Evolutionary conservation across 2,888 invertebrate genomes (phyloP), one percentile per base, ranked within the genome.

Genomic region (Tribolium freemani): DNA sequence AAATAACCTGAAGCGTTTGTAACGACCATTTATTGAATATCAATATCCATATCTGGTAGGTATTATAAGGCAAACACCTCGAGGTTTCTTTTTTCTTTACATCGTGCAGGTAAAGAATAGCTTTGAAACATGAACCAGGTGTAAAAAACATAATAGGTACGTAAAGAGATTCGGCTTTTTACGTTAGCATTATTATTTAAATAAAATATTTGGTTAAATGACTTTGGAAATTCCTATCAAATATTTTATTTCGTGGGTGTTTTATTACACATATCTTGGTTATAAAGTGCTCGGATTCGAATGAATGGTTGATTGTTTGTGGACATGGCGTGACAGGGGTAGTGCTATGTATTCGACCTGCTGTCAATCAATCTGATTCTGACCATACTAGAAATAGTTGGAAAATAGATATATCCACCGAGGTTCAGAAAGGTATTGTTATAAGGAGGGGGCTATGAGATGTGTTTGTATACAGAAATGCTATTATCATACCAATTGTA

Each of bases 391-490:
- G 66, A 60, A 70, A 66, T 70, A 21, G 68, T 30, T 54, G 46
- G 44, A 69, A 71, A 71, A 71, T 64, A 64, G 64, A 71, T 51
- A 60, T 60, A 71, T 66, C 70, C 71, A 64, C 21, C 21, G 68
- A 57, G 50, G 38, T 48, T 46, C 57, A 50, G 20, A 53, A 67
- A 50, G 75, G 74, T 68, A 81, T 84, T 84, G 83, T 84, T 77
- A 67, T 53, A 57, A 64, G 76, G 83, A 81, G n/a, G 83, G 81
- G 77, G 78, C 76, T 71, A 73, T 77, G 79, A 78, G 79, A 81
- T 80, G 79, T 85, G 84, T 85, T 85, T 85, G 83, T 85, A 85
- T 83, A 85, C 84, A 84, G 81, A 80, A 80, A 81, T 75, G 79
- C 80, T 80, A 85, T 84, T 85, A 85, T 84, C 83, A 76, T 74